Percentiles rank a stretch among this genome's conserved stretches.
phyloP scores from a whole-genome alignment of 2,113 vertebrate species.

The Gallinago jamesoni region DNA sequence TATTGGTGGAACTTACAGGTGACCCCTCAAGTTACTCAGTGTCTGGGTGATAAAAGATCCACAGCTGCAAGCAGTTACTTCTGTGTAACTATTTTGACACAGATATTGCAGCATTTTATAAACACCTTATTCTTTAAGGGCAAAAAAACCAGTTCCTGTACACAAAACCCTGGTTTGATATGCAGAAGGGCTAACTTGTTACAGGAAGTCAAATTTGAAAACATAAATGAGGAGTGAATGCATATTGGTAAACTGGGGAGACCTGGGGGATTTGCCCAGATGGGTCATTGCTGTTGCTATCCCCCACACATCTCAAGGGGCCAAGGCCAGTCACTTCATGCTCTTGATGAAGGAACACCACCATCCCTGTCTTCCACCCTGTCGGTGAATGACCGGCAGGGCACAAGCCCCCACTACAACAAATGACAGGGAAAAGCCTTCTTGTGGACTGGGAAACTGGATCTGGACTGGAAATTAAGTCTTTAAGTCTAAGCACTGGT shows the following conservation, averaged over 20 bases:
- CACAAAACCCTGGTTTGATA: not conserved
- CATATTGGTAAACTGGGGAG: not conserved
- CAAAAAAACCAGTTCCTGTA: not conserved
- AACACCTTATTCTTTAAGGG: not conserved
- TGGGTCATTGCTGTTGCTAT: not conserved
- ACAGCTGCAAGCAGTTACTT: not conserved
- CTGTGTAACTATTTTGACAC: not conserved
- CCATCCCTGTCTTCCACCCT: not conserved
- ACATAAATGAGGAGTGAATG: not conserved
- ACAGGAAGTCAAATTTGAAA: not conserved
- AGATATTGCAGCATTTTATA: not conserved
- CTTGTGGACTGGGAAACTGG: not conserved
- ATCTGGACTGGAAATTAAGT: not conserved
- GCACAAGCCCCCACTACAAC: not conserved
- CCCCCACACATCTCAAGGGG: not conserved
- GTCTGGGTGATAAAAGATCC: not conserved
- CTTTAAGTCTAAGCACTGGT: not conserved
- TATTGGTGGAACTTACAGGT: not conserved
- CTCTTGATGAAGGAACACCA: not conserved
- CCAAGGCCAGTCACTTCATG: fast-evolving
- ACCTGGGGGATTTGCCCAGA: not conserved
- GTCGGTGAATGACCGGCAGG: not conserved
- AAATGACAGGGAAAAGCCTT: not conserved
- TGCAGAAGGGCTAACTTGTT: not conserved
- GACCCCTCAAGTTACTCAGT: not conserved